Conservation (phyloP, 2,113 vertebrate genomes). For the Garra rufa region DNA sequence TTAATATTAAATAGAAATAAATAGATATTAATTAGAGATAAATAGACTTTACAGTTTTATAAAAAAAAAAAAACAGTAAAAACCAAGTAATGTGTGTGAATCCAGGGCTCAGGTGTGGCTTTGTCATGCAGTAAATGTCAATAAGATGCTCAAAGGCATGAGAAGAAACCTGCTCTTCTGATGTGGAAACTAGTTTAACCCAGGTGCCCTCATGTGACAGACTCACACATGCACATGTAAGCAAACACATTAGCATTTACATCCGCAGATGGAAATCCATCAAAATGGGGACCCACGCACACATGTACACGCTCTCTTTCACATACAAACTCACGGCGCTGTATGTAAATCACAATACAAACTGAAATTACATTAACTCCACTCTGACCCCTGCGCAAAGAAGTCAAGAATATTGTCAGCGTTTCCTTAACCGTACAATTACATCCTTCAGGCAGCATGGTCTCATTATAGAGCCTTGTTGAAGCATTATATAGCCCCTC, state of each 20-base stretch:
- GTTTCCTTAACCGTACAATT: conserved; percentile 1
- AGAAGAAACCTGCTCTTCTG: conserved; percentile 47
- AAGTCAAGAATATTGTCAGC: neutral
- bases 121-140: conserved; percentile 54
- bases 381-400: neutral
- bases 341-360: neutral
- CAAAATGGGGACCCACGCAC: neutral
- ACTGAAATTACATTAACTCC: neutral
- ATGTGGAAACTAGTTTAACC: conserved; percentile 45
- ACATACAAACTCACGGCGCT: conserved; percentile 1
- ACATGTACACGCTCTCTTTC: neutral
- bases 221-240: conserved; percentile 10
- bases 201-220: neutral
- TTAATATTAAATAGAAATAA: no score
- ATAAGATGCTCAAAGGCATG: conserved; percentile 29
- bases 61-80: neutral
- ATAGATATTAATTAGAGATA: neutral
- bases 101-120: conserved; percentile 48
- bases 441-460: neutral
- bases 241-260: neutral
- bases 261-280: neutral
- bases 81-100: neutral
- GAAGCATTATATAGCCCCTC: neutral
- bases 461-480: conserved; percentile 9
- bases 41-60: neutral